These are phyloP conservation scores for Eristalis pertinax DNA, from an alignment of 2,888 invertebrate genomes.

Conservation along the genomic window DNA sequence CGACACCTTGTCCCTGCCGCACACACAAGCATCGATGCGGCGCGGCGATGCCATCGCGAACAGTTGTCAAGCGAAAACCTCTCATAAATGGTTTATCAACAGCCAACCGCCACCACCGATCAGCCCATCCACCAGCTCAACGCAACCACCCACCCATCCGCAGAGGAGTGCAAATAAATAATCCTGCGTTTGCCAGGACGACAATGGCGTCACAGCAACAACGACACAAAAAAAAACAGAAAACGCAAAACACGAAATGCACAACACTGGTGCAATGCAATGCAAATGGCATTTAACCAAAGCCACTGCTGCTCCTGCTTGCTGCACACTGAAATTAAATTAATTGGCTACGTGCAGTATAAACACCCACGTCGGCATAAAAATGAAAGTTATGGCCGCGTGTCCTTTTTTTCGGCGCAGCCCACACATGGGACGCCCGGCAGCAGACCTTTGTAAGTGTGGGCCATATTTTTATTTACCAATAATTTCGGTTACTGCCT, in stretches of 20 bases:
- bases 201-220: conserved; percentile 16
- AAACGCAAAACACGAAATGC: conserved; percentile 12
- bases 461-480: conserved; percentile 69
- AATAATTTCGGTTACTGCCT: conserved; percentile 65
- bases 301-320: conserved; percentile 60
- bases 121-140: too few species aligned
- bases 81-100: conserved; percentile 42
- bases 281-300: conserved; percentile 73
- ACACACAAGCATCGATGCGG: too few species aligned
- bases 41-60: not conserved
- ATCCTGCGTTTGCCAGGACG: conserved; percentile 50
- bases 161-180: conserved; percentile 54
- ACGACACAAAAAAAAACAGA: not conserved
- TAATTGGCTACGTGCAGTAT: conserved; percentile 73
- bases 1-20: not conserved
- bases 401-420: conserved; percentile 21
- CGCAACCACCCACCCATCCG: not conserved
- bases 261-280: conserved; percentile 67
- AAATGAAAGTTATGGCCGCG: conserved; percentile 68
- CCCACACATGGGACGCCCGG: conserved; percentile 1
- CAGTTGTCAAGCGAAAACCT: conserved; percentile 17
- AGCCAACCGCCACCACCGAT: not conserved
- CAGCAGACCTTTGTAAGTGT: conserved; percentile 26
- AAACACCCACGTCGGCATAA: conserved; percentile 72
- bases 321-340: conserved; percentile 71